Evolutionary conservation across 2,113 vertebrate genomes (phyloP).

Genomic region (Prinia subflava): DNA sequence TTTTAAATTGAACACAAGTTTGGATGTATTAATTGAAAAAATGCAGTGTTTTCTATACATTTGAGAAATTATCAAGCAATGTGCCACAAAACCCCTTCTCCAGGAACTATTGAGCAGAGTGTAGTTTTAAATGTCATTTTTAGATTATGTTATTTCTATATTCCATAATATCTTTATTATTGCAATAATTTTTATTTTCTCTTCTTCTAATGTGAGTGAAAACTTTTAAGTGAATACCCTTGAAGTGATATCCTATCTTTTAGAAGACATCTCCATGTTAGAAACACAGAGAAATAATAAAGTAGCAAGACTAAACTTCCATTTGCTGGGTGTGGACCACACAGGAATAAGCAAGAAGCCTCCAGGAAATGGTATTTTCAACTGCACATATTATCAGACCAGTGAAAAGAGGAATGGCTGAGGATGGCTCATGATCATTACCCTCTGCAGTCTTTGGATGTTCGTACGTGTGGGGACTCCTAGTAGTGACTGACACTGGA

Average conservation of each 20-base stretch:
- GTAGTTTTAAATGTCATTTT: background rate
- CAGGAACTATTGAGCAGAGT: background rate
- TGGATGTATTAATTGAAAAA: background rate
- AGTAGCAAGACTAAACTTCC: background rate
- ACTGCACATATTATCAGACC: background rate
- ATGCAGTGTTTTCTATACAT: background rate
- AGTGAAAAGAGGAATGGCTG: background rate
- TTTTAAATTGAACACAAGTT: background rate
- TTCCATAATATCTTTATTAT: background rate
- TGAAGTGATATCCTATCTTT: background rate
- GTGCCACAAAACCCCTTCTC: background rate
- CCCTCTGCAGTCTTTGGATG: constrained; percentile 21
- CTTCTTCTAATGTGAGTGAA: background rate
- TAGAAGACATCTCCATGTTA: background rate
- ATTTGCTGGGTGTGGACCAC: background rate
- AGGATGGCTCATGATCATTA: constrained; percentile 1
- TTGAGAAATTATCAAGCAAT: background rate
- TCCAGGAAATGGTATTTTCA: background rate
- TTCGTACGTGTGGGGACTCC: background rate
- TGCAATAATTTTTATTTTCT: background rate
- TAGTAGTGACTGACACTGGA: constrained; percentile 10
- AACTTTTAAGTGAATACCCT: background rate
- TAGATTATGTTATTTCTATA: background rate
- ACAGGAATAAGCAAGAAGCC: background rate
- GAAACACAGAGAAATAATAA: background rate